Percentiles rank a stretch among this genome's conserved stretches.
Conservation (phyloP, 1,140 invertebrate species). For the Asobara japonica region DNA sequence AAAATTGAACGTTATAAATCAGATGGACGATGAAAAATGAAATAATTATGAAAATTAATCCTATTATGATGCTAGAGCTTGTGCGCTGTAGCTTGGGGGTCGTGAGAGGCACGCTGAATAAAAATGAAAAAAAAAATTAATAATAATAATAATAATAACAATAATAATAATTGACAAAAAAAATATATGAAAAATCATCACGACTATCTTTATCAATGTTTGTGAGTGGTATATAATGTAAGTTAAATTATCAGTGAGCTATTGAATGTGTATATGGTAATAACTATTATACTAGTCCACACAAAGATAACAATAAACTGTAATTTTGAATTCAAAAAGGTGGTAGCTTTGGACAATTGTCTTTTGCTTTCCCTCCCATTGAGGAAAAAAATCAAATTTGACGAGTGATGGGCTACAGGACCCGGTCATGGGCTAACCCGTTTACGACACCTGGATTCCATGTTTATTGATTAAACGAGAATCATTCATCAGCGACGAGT, state of each 20-base stretch:
- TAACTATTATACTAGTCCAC: constrained; percentile 65
- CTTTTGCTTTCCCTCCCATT: constrained; percentile 27
- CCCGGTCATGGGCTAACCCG: neutral
- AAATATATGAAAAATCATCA: constrained; percentile 53
- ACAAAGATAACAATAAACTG: constrained; percentile 66
- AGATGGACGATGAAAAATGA: neutral
- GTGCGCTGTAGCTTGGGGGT: constrained; percentile 63
- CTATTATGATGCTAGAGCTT: constrained; percentile 61
- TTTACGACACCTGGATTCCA: too few relatives aligned
- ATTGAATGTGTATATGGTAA: constrained; percentile 68
- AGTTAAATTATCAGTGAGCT: constrained; percentile 65
- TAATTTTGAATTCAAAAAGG: constrained; percentile 65
- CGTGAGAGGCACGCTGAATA: constrained; percentile 57
- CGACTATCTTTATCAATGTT: constrained; percentile 67
- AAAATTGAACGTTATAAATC: constrained; percentile 12
- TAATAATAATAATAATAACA: too few relatives aligned
- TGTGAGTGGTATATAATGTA: constrained; percentile 62
- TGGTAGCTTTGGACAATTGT: neutral
- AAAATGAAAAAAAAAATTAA: constrained; percentile 14
- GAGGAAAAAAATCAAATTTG: too few relatives aligned
- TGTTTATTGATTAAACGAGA: neutral
- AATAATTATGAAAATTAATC: constrained; percentile 43
- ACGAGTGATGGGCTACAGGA: too few relatives aligned
- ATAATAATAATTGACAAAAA: constrained; percentile 25
- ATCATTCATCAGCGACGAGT: neutral